Evolutionary conservation across 2,797 vertebrate genomes (phyloP), one percentile per base, ranked within the genome.

Genomic region (Sebastiscus tertius): DNA sequence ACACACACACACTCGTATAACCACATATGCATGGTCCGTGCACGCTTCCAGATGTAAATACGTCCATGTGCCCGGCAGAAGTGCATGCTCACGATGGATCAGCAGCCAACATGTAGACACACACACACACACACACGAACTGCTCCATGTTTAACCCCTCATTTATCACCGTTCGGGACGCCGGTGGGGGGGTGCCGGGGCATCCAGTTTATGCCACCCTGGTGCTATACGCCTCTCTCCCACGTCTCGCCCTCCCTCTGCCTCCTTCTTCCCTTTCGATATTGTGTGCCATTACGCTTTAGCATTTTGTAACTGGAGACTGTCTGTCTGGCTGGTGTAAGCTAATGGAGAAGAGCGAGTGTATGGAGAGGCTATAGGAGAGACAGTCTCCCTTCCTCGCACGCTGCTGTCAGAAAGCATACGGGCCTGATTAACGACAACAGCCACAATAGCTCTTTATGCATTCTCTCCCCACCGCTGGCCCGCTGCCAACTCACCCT

Each of bases 341-440:
- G 89, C 87, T 92, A 91, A 94, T 93, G 93, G 91, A 88, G 90
- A 86, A 49, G 89, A 87, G 91, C 71, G 79, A 88, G 91, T 72
- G 86, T 86, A 80, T 79, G 81, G 88, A 83, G 85, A 87, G 86
- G 89, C 89, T 90, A 79, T 83, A 83, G 88, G 87, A 93, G 92
- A 93, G 93, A 92, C 90, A 90, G 88, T 87, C 91, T 87, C 92
- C 89, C 79, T 81, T 94, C 88, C 90, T 95, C 88, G 74, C 93
- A 94, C 68, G 91, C 89, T 92, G 92, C 94, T 95, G 94, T 95
- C 93, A 95, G 93, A 92, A 91, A 94, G 93, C 94, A 95, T 95
- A 94, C 92, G 88, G 93, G 93, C 88, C 94, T 96, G 95, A 96
- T 96, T 95, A 96, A 95, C 91, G 93, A 94, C 93, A 91, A 92